These are phyloP conservation scores for Epinephelus moara DNA, from an alignment of 2,113 vertebrate genomes.

Conservation along the genomic window DNA sequence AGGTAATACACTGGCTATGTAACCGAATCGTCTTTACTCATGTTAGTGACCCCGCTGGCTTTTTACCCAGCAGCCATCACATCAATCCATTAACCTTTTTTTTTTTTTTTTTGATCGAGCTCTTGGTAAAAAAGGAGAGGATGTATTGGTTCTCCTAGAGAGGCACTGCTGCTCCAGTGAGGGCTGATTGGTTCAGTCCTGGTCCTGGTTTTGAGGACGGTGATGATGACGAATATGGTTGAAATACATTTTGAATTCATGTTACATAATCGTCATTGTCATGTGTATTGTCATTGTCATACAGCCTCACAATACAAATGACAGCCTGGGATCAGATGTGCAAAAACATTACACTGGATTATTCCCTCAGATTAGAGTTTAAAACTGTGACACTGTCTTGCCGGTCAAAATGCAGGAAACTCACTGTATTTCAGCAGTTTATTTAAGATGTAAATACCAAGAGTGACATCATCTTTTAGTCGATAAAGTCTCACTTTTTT, in stretches of 20 bases:
- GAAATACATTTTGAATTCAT: background rate
- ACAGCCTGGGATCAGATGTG: background rate
- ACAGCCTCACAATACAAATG: background rate
- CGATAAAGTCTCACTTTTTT: no score
- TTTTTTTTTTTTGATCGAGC: background rate
- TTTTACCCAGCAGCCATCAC: slow-evolving; percentile 47
- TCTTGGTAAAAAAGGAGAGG: slow-evolving; percentile 31
- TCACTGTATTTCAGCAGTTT: background rate
- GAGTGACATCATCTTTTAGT: background rate
- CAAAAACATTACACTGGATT: background rate
- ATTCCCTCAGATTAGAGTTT: background rate
- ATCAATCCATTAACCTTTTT: slow-evolving; percentile 65
- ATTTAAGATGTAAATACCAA: background rate
- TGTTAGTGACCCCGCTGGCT: slow-evolving; percentile 23
- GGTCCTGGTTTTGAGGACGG: background rate
- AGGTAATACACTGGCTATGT: slow-evolving; percentile 67
- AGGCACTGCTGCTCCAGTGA: background rate
- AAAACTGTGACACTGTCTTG: no score
- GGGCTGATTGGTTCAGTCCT: background rate
- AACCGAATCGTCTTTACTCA: slow-evolving; percentile 52
- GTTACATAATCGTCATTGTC: background rate
- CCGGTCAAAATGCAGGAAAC: background rate
- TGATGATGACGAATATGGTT: background rate
- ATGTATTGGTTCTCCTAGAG: background rate
- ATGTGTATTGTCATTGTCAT: background rate